Evolutionary conservation across 2,113 vertebrate genomes (phyloP), one percentile per base, ranked within the genome.

Genomic region (Saiga tatarica): DNA sequence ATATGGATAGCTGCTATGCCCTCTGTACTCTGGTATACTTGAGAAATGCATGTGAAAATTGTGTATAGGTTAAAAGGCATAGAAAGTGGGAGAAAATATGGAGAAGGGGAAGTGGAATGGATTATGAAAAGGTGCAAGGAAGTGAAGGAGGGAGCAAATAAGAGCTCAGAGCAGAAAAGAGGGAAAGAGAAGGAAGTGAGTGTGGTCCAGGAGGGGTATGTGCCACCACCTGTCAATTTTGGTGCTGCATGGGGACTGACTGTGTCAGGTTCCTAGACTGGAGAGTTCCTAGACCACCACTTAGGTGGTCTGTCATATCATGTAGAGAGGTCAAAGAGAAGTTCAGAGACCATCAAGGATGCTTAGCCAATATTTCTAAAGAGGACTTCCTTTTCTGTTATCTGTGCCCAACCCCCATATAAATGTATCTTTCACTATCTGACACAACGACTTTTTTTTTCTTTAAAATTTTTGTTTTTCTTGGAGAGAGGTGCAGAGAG

Each of bases 141-240:
- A 45, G 13, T 16, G 6, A 50, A 6, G 30, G 21, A 95, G 5
- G 57, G 21, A 53, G 33, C 13, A 71, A 74, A 17, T 87, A 53
- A 60, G 28, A 57, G 10, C 11, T 89, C 3, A 64, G 33, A 47
- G 16, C 59, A 19, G 45, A 26, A 39, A 60, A 47, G 1, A 0
- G 1, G 16, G 3, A n/a, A 62, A 23, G 6, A 64, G 19, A 78
- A 94, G 42, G 9, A 78, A 12, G 36, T 5, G 3, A 95, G 8
- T 9, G 3, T 67, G 8, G 9, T 45, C 9, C 9, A 89, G 42
- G 39, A 86, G 6, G 1, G 7, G 4, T 52, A 16, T 33, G 5
- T 76, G 23, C 21, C 12, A 6, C 3, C 6, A 17, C 5, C 1
- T 26, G 39, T 59, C 6, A 1, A 15, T 7, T 79, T 45, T 7